Conservation (phyloP, 2,888 invertebrate genomes). For the Podotricha telesiphe region DNA sequence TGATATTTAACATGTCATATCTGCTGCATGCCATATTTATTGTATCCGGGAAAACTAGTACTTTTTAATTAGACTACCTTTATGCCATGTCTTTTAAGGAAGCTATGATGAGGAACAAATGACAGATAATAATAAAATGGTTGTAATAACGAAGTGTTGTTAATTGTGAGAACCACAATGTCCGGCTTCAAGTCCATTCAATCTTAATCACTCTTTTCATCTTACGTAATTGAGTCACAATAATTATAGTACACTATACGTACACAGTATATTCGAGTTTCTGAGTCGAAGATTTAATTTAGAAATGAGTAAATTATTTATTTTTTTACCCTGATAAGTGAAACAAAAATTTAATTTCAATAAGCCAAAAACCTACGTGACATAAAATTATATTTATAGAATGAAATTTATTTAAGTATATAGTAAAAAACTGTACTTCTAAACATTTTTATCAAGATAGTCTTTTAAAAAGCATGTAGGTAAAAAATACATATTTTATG, state of each 20-base stretch:
- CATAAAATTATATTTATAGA: no score
- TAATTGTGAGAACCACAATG: slow-evolving; percentile 74
- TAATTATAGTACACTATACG: slow-evolving; percentile 8
- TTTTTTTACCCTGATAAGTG: no score
- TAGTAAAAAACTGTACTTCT: no score
- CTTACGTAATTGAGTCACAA: slow-evolving; percentile 70
- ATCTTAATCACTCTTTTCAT: slow-evolving; percentile 76
- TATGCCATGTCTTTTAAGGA: slow-evolving; percentile 67
- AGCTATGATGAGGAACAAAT: slow-evolving; percentile 47
- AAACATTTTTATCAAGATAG: no score
- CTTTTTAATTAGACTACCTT: slow-evolving; percentile 53
- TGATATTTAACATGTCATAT: slow-evolving; percentile 17
- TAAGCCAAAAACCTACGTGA: no score
- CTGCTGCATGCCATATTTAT: slow-evolving; percentile 18
- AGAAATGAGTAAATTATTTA: no score
- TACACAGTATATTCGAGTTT: background rate
- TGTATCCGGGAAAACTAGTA: slow-evolving; percentile 58
- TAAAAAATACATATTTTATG: no score
- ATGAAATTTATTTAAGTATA: no score
- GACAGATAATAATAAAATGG: slow-evolving; percentile 30
- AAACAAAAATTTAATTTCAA: no score
- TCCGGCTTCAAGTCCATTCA: slow-evolving; percentile 76
- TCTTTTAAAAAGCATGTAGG: no score
- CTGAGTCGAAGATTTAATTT: background rate
- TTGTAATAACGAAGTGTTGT: slow-evolving; percentile 45